Base-by-base conservation (phyloP, 2,797 vertebrate species). In the Chiloscyllium punctatum region DNA sequence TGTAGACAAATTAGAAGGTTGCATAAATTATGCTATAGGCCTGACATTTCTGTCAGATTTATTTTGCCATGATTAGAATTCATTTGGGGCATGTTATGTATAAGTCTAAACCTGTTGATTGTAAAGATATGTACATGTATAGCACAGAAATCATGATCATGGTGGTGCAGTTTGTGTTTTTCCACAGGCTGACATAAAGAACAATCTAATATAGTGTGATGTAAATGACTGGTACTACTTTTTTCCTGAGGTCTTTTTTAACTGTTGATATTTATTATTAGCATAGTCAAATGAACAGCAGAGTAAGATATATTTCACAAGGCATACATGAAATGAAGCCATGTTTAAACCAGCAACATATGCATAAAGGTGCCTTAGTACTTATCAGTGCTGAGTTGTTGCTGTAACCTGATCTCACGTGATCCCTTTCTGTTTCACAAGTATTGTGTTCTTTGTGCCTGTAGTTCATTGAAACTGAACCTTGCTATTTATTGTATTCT, bases 251-350 rank as follows among this genome's bases (percentile, higher is more conserved):
- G 27, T 53, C 69, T 53, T 13, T 94, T 18, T 91, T 33, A 74
- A 94, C 33, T 11, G 27, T 30, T 74, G 51, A 25, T 8, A 51
- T 15, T 72, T 71, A 27, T 8, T 51, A 30, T 7, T 94, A 13
- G 8, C 18, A 0, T 15, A 74, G 42, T 16, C 30, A 51, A 98
- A 98, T 98, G 98, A 99, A 98, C 98, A 99, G 99, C 98, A 99
- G 98, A 99, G 98, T 97, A 97, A 97, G 37, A 97, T 96, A 96
- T 96, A 96, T 96, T 42, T 95, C 91, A 21, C 37, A 86, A 71
- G 72, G 77, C 95, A 33, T 94, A 82, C 71, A 95, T 96, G 51
- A 96, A 96, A 95, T 74, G 95, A 96, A 88, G 95, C n/a, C 96
- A 95, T 96, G 84, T 79, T 27, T 57, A 71, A 91, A 37, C 79